A percentile compares a stretch with the other conserved stretches of the same genome.
Conservation (phyloP, 2,113 vertebrate genomes). For the Hystrix brachyura region DNA sequence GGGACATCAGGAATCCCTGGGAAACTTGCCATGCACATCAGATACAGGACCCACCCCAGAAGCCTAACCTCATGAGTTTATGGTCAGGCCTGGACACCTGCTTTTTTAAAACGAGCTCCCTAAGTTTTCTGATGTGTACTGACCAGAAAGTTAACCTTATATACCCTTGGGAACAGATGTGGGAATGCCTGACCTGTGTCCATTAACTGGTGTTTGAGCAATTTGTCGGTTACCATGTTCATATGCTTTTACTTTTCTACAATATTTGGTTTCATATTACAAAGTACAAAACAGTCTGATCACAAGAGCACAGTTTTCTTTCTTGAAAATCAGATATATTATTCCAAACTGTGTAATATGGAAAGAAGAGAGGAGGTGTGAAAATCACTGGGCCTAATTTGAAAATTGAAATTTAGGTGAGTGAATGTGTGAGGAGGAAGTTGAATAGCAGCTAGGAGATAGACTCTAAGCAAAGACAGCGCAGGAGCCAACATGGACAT, state of each 20-base stretch:
- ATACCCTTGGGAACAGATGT: neutral
- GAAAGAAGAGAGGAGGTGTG: slow-evolving; percentile 21
- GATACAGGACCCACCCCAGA: neutral
- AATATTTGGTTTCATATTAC: neutral
- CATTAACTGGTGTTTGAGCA: neutral
- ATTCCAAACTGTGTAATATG: neutral
- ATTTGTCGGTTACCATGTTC: neutral
- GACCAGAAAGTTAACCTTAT: neutral
- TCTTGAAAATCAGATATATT: slow-evolving; percentile 45
- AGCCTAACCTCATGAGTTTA: neutral
- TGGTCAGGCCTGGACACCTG: neutral
- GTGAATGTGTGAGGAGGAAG: neutral
- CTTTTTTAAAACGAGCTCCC: slow-evolving; percentile 1
- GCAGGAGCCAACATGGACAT: too few relatives aligned
- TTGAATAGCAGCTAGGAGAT: neutral
- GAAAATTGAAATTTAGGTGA: neutral
- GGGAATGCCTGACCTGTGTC: neutral
- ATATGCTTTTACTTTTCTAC: neutral
- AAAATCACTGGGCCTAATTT: slow-evolving; percentile 3
- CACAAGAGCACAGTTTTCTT: slow-evolving; percentile 35
- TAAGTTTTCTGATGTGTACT: neutral
- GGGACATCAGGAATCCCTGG: neutral
- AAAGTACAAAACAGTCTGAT: neutral
- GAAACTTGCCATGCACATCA: neutral
- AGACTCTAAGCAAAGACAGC: neutral